phyloP scores from a whole-genome alignment of 1,140 invertebrate species.

The Chrysopa pallens region DNA sequence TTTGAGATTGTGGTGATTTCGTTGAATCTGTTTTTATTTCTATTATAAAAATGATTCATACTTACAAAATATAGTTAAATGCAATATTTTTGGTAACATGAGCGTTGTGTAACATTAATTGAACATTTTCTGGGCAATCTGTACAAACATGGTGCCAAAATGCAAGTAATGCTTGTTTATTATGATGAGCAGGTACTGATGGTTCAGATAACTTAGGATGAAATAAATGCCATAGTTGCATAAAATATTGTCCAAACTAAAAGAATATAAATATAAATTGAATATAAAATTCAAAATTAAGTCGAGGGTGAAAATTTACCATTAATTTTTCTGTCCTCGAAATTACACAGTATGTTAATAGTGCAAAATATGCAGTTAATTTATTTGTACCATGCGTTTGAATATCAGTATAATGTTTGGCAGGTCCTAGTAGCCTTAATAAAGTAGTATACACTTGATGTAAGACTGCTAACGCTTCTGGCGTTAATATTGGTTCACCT shows the following conservation, averaged over 20 bases:
- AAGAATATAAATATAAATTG: constrained; percentile 13
- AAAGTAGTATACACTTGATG: constrained; percentile 75
- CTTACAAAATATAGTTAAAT: constrained; percentile 93
- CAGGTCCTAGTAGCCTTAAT: constrained; percentile 55
- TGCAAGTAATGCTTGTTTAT: constrained; percentile 79
- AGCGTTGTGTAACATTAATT: constrained; percentile 65
- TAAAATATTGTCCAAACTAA: constrained; percentile 73
- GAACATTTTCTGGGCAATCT: constrained; percentile 83
- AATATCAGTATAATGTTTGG: constrained; percentile 70
- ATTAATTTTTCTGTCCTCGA: constrained; percentile 80
- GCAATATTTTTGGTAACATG: constrained; percentile 83
- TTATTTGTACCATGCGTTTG: constrained; percentile 75
- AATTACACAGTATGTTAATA: constrained; percentile 78
- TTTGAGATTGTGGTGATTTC: too few species aligned
- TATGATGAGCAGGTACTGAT: constrained; percentile 83
- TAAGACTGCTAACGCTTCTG: constrained; percentile 58
- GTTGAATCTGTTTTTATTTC: too few species aligned
- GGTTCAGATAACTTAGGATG: constrained; percentile 91
- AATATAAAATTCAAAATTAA: background rate
- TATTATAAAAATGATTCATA: constrained; percentile 11
- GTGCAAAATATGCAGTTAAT: constrained; percentile 77
- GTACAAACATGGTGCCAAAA: constrained; percentile 86
- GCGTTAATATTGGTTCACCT: constrained; percentile 26
- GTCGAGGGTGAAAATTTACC: constrained; percentile 34
- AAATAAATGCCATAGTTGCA: constrained; percentile 83